Evolutionary conservation across 2,113 vertebrate genomes (phyloP).

Genomic region (Zosterops japonicus): DNA sequence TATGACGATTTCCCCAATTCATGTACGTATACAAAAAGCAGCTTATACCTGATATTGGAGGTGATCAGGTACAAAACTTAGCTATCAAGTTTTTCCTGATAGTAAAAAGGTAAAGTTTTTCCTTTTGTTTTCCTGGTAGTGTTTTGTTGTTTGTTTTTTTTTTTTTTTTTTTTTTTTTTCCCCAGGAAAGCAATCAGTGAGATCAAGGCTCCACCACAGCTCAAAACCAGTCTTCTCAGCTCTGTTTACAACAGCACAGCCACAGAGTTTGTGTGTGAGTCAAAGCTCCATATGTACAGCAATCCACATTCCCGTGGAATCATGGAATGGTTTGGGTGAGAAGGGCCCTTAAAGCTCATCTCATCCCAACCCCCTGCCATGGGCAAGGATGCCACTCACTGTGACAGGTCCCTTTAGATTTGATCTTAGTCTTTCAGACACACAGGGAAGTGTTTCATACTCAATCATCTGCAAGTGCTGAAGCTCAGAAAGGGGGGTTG

Average conservation of each 20-base stretch:
- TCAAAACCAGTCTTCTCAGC: background rate
- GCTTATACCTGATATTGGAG: background rate
- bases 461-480: background rate
- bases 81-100: background rate
- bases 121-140: background rate
- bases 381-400: background rate
- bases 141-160: rapidly evolving
- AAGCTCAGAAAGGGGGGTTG: background rate
- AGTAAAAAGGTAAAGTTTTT: too few species aligned
- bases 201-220: background rate
- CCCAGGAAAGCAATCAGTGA: background rate
- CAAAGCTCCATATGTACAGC: background rate
- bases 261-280: background rate
- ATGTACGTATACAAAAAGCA: background rate
- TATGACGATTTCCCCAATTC: background rate
- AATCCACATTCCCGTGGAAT: background rate
- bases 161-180: too few species aligned
- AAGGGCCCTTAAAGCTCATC: background rate
- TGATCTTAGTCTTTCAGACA: background rate
- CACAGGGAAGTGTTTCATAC: background rate
- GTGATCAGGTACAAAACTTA: background rate
- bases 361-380: background rate
- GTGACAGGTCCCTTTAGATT: background rate
- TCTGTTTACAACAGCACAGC: constrained; percentile 2
- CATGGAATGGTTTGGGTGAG: background rate